phyloP scores from a whole-genome alignment of 92 coral and sea anemone genomes.

The Phenganax subtilis region DNA sequence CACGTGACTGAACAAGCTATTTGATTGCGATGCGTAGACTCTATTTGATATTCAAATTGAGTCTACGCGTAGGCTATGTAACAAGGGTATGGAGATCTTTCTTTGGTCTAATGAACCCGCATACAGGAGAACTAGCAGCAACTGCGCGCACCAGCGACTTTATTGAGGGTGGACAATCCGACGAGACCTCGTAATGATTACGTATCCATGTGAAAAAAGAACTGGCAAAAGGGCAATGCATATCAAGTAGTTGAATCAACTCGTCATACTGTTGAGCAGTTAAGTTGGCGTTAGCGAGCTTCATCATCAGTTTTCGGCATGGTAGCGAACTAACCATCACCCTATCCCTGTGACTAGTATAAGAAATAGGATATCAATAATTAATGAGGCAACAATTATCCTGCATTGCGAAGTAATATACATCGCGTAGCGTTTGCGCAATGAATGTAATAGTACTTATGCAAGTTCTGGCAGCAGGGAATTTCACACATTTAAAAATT shows the following conservation, averaged over 20 bases:
- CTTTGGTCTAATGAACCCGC: conserved; percentile 1
- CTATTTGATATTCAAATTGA: no score
- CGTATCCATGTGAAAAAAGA: conserved; percentile 5
- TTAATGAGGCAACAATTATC: not conserved
- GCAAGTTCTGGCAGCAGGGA: no score
- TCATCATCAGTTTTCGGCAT: not conserved
- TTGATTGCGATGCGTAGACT: no score
- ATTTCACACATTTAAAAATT: no score
- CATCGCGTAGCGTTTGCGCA: not conserved
- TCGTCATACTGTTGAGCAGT: not conserved
- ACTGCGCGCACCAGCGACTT: conserved; percentile 9
- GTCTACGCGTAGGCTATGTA: no score
- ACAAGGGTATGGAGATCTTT: not conserved
- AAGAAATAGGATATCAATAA: not conserved
- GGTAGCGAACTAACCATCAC: not conserved
- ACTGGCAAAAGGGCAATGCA: not conserved
- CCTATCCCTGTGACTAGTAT: conserved; percentile 20
- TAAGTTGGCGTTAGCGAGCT: not conserved
- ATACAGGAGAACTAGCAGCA: conserved; percentile 6
- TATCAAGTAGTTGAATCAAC: not conserved
- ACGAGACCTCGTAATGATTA: not conserved
- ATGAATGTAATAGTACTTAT: not conserved
- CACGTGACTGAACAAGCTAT: no score
- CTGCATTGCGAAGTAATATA: not conserved
- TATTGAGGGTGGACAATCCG: not conserved